These are phyloP conservation scores for Lichenostomus cassidix DNA, from an alignment of 2,113 vertebrate genomes.

Conservation along the genomic window DNA sequence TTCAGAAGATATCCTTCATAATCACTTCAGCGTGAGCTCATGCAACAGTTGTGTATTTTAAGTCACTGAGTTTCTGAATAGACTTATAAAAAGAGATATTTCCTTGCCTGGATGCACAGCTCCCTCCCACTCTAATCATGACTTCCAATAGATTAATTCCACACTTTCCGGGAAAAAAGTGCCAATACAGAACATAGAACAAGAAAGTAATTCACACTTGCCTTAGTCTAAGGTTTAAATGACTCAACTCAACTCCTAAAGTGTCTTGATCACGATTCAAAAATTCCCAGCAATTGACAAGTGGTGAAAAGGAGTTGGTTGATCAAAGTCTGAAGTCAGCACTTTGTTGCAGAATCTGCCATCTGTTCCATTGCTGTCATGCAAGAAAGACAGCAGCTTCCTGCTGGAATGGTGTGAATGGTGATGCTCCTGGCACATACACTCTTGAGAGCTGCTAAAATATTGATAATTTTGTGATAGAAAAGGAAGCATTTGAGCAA, in stretches of 20 bases:
- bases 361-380: neutral
- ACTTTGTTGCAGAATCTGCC: neutral
- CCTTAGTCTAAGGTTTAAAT: neutral
- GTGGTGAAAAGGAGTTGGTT: neutral
- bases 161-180: neutral
- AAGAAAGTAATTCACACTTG: neutral
- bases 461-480: neutral
- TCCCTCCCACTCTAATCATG: neutral
- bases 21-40: fast-evolving
- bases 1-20: neutral
- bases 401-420: neutral
- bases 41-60: neutral
- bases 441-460: neutral
- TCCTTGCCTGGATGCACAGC: neutral
- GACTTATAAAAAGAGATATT: neutral
- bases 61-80: neutral
- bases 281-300: neutral
- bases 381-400: neutral
- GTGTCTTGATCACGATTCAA: neutral
- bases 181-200: neutral
- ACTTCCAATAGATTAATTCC: neutral
- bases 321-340: neutral
- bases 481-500: neutral
- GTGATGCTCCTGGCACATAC: neutral
- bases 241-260: neutral